phyloP scores from a whole-genome alignment of 2,113 vertebrate species.

The Electrona antarctica region DNA sequence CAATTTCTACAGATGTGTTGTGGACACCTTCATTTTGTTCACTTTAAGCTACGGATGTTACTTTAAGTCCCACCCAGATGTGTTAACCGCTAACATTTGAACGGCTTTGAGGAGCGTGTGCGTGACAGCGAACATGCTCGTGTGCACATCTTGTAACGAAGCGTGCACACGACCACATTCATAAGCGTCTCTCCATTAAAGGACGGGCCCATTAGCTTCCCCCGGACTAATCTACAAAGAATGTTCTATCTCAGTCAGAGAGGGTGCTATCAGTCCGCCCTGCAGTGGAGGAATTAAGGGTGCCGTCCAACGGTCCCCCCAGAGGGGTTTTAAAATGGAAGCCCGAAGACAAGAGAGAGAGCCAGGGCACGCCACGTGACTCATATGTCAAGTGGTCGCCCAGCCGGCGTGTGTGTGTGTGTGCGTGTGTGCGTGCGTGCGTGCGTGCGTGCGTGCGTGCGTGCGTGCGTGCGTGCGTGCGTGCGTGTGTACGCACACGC shows the following conservation, averaged over 20 bases:
- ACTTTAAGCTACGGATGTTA: background rate
- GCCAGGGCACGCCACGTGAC: slow-evolving; percentile 58
- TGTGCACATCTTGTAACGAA: background rate
- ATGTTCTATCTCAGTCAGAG: slow-evolving; percentile 53
- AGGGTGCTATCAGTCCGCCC: slow-evolving; percentile 66
- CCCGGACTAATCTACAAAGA: slow-evolving; percentile 67
- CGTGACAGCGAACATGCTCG: background rate
- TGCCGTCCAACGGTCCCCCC: slow-evolving; percentile 44
- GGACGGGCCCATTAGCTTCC: slow-evolving; percentile 54
- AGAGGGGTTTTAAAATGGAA: slow-evolving; percentile 68
- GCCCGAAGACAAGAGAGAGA: slow-evolving; percentile 64
- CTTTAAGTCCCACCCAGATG: background rate
- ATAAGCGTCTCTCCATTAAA: slow-evolving; percentile 63
- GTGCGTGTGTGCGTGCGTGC: background rate
- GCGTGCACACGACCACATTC: slow-evolving; percentile 23
- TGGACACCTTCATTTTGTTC: background rate
- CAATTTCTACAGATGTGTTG: background rate
- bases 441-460: background rate
- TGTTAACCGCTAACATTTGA: background rate
- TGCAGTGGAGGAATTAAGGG: slow-evolving; percentile 53
- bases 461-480: slow-evolving; percentile 27
- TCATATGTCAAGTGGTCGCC: slow-evolving; percentile 73
- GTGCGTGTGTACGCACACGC: background rate
- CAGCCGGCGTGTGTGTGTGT: background rate
- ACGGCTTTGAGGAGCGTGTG: background rate